Base-by-base conservation (phyloP, 1,140 invertebrate species). In the Apis cerana region DNA sequence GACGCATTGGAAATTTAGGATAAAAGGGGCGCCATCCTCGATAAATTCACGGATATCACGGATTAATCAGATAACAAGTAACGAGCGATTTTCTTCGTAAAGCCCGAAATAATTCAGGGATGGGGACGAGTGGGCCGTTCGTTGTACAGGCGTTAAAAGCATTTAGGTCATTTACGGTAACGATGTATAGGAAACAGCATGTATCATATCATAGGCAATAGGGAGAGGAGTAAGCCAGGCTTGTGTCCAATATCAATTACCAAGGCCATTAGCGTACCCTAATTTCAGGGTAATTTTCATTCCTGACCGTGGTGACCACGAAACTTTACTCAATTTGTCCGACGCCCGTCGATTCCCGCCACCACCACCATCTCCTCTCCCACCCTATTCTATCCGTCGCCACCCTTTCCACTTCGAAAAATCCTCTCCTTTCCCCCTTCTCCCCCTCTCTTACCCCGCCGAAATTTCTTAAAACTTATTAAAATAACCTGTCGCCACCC, bases 231-330 rank as follows among this genome's bases (percentile, higher is more conserved):
- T 58, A 67, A 80, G 79, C 80, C 43, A 65, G 74, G 61, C 50
- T 78, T n/a, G 76, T 75, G 74, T 86, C 78, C 82, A 89, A 89
- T 88, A 88, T 88, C 87, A 88, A 89, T 89, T 89, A 89, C 83
- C 81, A 59, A 48, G 59, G 75, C 78, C 82, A 88, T 86, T 86
- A 82, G 75, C 62, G 75, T 10, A 89, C 43, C 74, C 86, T 86
- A 88, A 89, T 89, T 89, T 82, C 75, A 56, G 70, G 84, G 52
- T 88, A 89, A 89, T 89, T 89, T 89, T 86, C 81, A 67, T 83
- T 83, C 84, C 62, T 61, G 65, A 78, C 71, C 50, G 83, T 77
- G 27, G 64, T 50, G 54, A 85, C 87, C 86, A 67, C 81, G 81
- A 88, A 88, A 82, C 75, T 80, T 78, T 80, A 85, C 64, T 78